phyloP scores from a whole-genome alignment of 2,113 vertebrate species.

The Oxygymnocypris stewartii region DNA sequence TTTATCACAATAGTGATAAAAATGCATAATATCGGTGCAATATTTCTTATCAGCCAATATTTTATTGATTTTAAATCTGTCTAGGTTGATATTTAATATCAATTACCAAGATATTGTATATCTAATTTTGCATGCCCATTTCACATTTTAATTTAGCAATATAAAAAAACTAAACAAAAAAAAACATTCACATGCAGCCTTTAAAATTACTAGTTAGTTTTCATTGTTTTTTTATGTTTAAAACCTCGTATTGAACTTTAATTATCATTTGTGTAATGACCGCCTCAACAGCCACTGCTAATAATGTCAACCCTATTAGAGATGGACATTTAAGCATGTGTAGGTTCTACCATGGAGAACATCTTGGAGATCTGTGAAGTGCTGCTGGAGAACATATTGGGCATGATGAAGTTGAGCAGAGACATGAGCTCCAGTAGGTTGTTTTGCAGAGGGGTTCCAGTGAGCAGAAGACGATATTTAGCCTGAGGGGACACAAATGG shows the following conservation, averaged over 20 bases:
- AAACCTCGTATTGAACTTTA: neutral
- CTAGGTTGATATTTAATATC: neutral
- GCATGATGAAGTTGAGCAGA: constrained; percentile 95
- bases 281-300: neutral
- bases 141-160: neutral
- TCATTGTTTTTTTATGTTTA: neutral
- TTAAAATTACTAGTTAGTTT: neutral
- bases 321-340: neutral
- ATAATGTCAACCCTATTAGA: neutral
- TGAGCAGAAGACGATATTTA: constrained; percentile 82
- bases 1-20: neutral
- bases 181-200: neutral
- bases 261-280: neutral
- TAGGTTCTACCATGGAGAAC: constrained; percentile 58
- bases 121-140: neutral
- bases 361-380: constrained; percentile 88
- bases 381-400: constrained; percentile 96
- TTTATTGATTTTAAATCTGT: neutral
- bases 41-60: neutral
- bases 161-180: neutral
- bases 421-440: constrained; percentile 97
- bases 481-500: constrained; percentile 21
- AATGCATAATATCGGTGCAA: neutral
- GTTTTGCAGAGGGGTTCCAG: constrained; percentile 93
- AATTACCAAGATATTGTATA: neutral